phyloP scores from a whole-genome alignment of 2,113 vertebrate species.

The Aphelocoma coerulescens region DNA sequence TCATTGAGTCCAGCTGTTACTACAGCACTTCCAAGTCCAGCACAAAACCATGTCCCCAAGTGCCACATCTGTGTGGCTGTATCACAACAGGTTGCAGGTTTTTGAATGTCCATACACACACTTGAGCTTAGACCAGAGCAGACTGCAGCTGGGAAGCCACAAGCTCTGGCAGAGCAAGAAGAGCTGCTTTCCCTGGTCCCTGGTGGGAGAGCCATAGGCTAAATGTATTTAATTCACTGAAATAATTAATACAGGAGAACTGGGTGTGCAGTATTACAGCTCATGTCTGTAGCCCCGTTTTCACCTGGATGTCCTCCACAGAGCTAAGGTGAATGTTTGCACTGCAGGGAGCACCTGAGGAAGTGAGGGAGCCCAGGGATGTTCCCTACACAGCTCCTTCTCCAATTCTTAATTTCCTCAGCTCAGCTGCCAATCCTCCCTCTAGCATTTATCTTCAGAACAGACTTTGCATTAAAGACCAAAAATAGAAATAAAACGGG shows the following conservation, averaged over 20 bases:
- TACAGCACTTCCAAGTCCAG: background rate
- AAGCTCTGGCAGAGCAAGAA: background rate
- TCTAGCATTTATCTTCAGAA: background rate
- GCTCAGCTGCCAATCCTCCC: background rate
- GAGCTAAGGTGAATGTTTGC: background rate
- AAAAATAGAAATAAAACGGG: background rate
- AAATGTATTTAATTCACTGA: background rate
- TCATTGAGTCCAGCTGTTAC: background rate
- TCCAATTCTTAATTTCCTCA: background rate
- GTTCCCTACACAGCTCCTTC: background rate
- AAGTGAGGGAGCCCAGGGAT: background rate
- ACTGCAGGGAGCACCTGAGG: background rate
- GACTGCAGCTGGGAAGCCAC: background rate
- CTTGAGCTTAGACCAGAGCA: background rate
- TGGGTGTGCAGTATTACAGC: background rate
- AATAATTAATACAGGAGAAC: background rate
- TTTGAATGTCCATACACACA: fast-evolving
- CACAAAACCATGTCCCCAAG: background rate
- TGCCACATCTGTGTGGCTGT: background rate
- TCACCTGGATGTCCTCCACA: background rate
- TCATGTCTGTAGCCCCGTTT: background rate
- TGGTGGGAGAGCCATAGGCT: background rate
- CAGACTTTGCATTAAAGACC: background rate
- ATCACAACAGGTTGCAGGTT: background rate
- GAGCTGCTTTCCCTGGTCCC: background rate